Evolutionary conservation across 35 echinoderm and acorn worm species (phyloP).

Genomic region (Strongylocentrotus purpuratus): DNA sequence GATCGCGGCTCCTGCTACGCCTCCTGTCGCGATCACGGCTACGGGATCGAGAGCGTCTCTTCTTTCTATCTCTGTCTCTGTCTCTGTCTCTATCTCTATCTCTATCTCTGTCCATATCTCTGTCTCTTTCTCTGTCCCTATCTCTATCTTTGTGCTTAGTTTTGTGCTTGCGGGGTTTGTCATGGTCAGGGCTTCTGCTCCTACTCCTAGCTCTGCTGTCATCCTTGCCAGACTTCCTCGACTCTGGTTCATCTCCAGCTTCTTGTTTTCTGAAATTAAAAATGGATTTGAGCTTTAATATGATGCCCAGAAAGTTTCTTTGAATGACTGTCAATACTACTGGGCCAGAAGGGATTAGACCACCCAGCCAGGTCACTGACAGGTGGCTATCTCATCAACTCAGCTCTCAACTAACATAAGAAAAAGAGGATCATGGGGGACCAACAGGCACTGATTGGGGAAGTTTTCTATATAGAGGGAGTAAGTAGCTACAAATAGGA

Average conservation of each 20-base stretch:
- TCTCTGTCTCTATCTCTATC: slow-evolving; percentile 44
- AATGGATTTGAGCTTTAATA: too few relatives aligned
- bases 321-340: too few relatives aligned
- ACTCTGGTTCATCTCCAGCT: neutral
- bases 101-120: neutral
- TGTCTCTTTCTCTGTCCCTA: slow-evolving; percentile 37
- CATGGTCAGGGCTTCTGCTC: slow-evolving; percentile 62
- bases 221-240: slow-evolving; percentile 18
- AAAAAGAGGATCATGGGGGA: too few relatives aligned
- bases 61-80: slow-evolving; percentile 39
- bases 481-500: too few relatives aligned
- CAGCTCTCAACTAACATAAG: too few relatives aligned
- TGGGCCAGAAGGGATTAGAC: too few relatives aligned
- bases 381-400: too few relatives aligned
- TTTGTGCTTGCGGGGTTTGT: slow-evolving; percentile 63
- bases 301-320: too few relatives aligned
- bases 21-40: slow-evolving; percentile 50
- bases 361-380: too few relatives aligned
- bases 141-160: slow-evolving; percentile 59
- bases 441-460: too few relatives aligned
- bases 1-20: slow-evolving; percentile 57
- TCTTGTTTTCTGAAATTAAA: slow-evolving; percentile 9
- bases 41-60: slow-evolving; percentile 48
- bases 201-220: slow-evolving; percentile 69
- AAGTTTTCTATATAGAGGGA: too few relatives aligned